phyloP scores from a whole-genome alignment of 2,797 vertebrate species.

The Graptemys geographica region DNA sequence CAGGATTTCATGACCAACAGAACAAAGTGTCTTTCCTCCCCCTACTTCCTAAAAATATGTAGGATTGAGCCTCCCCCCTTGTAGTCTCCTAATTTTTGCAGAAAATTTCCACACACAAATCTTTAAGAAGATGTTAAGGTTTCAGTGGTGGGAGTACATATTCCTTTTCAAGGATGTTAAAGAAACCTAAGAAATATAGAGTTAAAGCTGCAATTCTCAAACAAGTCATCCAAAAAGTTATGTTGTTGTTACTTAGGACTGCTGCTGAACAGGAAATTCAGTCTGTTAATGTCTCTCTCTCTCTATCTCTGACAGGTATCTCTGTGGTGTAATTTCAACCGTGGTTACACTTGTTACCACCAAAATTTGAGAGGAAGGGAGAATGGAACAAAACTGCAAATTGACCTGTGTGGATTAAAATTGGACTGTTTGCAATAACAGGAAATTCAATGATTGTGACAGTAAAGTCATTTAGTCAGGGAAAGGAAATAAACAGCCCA shows the following conservation, averaged over 20 bases:
- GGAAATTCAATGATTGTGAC: conserved; percentile 32
- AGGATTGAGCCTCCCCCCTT: neutral
- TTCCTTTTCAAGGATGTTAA: neutral
- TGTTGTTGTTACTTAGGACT: neutral
- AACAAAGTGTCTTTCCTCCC: neutral
- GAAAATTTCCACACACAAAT: neutral
- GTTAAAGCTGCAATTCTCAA: neutral
- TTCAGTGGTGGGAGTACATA: neutral
- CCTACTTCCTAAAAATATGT: neutral
- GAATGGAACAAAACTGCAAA: conserved; percentile 10
- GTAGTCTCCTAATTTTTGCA: neutral
- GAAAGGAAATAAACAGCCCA: conserved; percentile 52
- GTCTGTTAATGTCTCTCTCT: neutral
- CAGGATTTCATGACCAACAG: conserved; percentile 20
- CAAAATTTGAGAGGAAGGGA: conserved; percentile 7
- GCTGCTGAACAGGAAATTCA: neutral
- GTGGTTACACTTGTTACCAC: neutral
- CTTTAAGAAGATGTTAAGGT: neutral
- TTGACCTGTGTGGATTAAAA: conserved; percentile 26
- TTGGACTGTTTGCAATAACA: conserved; percentile 22
- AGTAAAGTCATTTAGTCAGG: conserved; percentile 37
- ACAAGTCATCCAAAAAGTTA: neutral
- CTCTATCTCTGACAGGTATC: neutral
- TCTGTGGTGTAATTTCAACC: neutral
- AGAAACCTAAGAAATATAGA: neutral